Conservation (phyloP, 2,113 vertebrate genomes). For the Callopanchax toddi region DNA sequence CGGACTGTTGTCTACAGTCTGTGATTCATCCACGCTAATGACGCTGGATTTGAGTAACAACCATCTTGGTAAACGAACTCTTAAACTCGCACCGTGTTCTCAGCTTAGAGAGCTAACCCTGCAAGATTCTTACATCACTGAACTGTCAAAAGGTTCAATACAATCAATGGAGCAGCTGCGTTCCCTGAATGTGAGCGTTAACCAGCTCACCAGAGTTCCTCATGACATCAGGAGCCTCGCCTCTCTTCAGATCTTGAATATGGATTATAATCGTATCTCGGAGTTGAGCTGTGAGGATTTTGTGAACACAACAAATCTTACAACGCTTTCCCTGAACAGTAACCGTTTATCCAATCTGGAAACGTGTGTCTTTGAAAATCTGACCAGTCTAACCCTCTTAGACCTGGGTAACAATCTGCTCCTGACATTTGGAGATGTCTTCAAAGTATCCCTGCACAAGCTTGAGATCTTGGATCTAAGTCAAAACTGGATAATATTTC, state of each 20-base stretch:
- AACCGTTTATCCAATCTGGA: slow-evolving; percentile 24
- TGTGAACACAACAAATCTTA: slow-evolving; percentile 6
- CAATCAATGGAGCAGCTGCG: slow-evolving; percentile 4
- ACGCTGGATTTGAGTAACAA: slow-evolving; percentile 6
- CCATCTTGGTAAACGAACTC: rapidly evolving
- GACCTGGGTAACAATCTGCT: slow-evolving; percentile 19
- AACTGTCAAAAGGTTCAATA: slow-evolving; percentile 1
- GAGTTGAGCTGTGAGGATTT: slow-evolving; percentile 24
- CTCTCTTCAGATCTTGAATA: slow-evolving; percentile 16
- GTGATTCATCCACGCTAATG: slow-evolving; percentile 9
- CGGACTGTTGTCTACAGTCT: slow-evolving; percentile 17
- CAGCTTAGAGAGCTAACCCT: slow-evolving; percentile 23
- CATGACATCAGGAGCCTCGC: slow-evolving; percentile 17
- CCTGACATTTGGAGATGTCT: background rate
- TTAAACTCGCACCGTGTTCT: slow-evolving; percentile 2
- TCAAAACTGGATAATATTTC: background rate
- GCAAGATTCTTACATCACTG: rapidly evolving
- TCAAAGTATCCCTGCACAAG: background rate
- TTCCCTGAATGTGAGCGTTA: background rate
- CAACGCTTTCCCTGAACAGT: background rate
- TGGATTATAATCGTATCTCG: background rate
- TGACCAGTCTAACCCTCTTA: slow-evolving; percentile 9
- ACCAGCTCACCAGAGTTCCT: slow-evolving; percentile 21
- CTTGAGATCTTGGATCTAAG: slow-evolving; percentile 22
- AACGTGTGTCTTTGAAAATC: slow-evolving; percentile 8